Evolutionary conservation across 2,797 vertebrate species (phyloP).

Genomic region (Lagorchestes hirsutus): DNA sequence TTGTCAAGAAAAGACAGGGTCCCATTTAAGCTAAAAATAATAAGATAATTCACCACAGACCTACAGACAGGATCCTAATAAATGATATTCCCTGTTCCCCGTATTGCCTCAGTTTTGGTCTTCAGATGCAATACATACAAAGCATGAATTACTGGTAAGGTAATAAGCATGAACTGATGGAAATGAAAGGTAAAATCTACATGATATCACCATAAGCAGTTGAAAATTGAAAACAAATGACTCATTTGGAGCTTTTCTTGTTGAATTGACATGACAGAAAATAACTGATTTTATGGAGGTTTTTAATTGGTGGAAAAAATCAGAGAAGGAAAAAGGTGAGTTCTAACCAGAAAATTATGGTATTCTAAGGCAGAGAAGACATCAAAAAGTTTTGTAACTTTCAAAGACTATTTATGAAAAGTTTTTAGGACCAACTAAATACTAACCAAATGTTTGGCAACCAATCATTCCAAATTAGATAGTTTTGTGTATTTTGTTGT

Average conservation of each 20-base stretch:
- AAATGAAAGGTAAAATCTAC: background rate
- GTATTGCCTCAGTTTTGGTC: background rate
- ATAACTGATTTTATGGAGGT: background rate
- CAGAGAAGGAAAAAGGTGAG: background rate
- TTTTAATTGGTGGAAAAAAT: background rate
- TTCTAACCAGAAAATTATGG: background rate
- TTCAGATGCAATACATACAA: background rate
- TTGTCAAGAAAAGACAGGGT: background rate
- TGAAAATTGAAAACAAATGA: background rate
- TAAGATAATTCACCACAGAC: background rate
- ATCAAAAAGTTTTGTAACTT: background rate
- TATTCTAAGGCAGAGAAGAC: background rate
- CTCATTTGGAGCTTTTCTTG: background rate
- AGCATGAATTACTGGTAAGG: background rate
- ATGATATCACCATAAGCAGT: background rate
- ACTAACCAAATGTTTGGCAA: background rate
- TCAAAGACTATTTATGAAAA: background rate
- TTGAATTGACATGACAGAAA: background rate
- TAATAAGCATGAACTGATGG: background rate
- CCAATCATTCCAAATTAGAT: background rate
- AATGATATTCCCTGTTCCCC: background rate
- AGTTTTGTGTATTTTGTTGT: background rate
- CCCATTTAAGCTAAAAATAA: background rate
- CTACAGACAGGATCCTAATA: background rate
- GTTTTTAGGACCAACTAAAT: background rate